Percentiles rank a stretch among this genome's conserved stretches.
phyloP scores from a whole-genome alignment of 2,888 invertebrate genomes.

The Girardia tigrina region DNA sequence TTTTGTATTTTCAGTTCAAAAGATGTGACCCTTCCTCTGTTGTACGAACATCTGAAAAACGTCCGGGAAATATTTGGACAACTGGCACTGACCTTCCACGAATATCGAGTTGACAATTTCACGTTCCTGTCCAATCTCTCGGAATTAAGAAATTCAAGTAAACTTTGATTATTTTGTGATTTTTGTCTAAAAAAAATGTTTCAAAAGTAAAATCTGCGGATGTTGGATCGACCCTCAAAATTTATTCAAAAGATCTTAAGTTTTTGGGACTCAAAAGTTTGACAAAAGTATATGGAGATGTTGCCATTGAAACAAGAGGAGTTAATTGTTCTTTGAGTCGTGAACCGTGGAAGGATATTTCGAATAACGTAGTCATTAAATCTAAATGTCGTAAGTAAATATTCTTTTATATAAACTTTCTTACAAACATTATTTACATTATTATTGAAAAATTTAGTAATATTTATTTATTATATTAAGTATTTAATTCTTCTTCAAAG shows the following conservation, averaged over 20 bases:
- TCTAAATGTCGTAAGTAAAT: not conserved
- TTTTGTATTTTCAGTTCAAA: not conserved
- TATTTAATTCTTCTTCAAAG: no score
- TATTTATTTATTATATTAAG: no score
- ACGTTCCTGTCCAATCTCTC: not conserved
- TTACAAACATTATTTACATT: no score
- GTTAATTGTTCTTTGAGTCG: not conserved
- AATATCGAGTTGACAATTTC: not conserved
- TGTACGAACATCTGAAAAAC: constrained; percentile 8
- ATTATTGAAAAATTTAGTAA: no score
- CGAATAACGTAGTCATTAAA: not conserved
- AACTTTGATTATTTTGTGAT: not conserved
- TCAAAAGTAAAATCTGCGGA: not conserved
- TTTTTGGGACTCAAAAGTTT: not conserved
- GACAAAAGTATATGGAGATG: not conserved
- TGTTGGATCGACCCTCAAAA: not conserved
- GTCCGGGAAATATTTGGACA: not conserved
- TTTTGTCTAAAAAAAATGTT: no score
- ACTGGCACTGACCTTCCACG: not conserved
- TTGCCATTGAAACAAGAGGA: not conserved
- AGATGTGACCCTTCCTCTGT: not conserved
- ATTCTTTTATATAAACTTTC: no score
- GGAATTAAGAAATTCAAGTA: not conserved
- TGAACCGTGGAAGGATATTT: not conserved
- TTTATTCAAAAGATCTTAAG: not conserved